Evolutionary conservation across 1,140 invertebrate species (phyloP).

Genomic region (Fopius arisanus): DNA sequence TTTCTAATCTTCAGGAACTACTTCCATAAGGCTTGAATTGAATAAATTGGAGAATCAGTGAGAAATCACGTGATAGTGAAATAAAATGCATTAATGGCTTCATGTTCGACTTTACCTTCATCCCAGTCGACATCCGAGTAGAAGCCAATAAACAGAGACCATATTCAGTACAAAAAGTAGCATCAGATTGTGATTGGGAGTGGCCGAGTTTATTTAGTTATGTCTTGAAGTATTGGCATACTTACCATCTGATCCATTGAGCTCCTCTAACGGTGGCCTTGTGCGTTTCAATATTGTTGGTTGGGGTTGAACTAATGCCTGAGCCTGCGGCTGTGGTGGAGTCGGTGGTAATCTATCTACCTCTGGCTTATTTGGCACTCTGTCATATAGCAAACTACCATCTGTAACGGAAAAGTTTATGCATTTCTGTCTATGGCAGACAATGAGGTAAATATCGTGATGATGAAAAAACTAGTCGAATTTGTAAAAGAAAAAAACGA

Average conservation of each 20-base stretch:
- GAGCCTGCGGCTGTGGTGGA: constrained; percentile 67
- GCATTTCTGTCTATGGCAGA: background rate
- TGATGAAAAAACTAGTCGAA: too few species aligned
- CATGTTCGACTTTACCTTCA: constrained; percentile 63
- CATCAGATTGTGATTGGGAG: background rate
- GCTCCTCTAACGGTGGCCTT: constrained; percentile 82
- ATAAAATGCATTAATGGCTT: background rate
- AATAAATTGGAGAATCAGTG: too few species aligned
- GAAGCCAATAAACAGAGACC: constrained; percentile 66
- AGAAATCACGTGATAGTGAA: too few species aligned
- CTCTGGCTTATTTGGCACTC: constrained; percentile 81
- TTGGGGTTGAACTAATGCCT: constrained; percentile 60
- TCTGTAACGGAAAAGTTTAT: constrained; percentile 64
- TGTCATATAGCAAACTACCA: constrained; percentile 84
- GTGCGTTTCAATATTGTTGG: constrained; percentile 72
- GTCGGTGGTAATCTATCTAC: constrained; percentile 72
- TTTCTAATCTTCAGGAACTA: too few species aligned
- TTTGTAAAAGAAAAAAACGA: too few species aligned
- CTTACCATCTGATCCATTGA: constrained; percentile 89
- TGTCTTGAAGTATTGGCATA: constrained; percentile 40
- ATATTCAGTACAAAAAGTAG: constrained; percentile 44
- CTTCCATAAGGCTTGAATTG: too few species aligned
- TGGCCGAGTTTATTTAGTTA: background rate
- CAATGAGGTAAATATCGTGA: background rate
- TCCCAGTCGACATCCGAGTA: constrained; percentile 72